Percentiles rank a stretch among this genome's conserved stretches.
Evolutionary conservation across 92 coral and sea anemone genomes (phyloP).

Genomic region (Heliopora coerulea): DNA sequence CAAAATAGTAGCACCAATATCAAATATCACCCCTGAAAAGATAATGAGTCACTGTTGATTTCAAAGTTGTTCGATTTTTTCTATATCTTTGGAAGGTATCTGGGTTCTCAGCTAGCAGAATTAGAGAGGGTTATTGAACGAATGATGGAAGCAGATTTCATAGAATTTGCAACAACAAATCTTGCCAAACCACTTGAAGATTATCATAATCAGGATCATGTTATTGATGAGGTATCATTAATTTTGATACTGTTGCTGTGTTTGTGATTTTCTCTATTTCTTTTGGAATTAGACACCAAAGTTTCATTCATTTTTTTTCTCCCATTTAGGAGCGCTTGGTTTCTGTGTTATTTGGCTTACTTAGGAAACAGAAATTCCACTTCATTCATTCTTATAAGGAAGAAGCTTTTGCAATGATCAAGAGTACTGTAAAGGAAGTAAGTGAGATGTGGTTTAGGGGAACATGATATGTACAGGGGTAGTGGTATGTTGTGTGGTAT

Average conservation of each 20-base stretch:
- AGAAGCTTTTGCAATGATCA: conserved; percentile 86
- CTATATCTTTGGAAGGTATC: conserved; percentile 54
- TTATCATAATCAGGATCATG: conserved; percentile 60
- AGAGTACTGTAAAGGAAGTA: conserved; percentile 80
- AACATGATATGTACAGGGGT: no score
- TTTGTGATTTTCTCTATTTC: neutral
- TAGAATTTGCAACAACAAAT: conserved; percentile 89
- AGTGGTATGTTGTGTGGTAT: neutral
- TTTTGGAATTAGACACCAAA: neutral
- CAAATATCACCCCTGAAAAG: no score
- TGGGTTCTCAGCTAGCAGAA: conserved; percentile 99
- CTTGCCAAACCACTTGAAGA: conserved; percentile 72
- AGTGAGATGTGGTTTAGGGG: neutral
- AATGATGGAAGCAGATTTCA: conserved; percentile 99
- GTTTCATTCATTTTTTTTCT: neutral
- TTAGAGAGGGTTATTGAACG: conserved; percentile 93
- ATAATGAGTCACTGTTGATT: no score
- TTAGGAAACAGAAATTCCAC: conserved; percentile 94
- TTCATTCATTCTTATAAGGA: conserved; percentile 89
- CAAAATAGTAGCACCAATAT: no score
- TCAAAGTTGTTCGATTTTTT: neutral
- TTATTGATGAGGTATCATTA: conserved; percentile 80
- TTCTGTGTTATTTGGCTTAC: conserved; percentile 92
- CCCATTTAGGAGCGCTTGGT: conserved; percentile 85
- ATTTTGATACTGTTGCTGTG: neutral